phyloP scores from a whole-genome alignment of 2,113 vertebrate species.

The Dermatemys mawii region DNA sequence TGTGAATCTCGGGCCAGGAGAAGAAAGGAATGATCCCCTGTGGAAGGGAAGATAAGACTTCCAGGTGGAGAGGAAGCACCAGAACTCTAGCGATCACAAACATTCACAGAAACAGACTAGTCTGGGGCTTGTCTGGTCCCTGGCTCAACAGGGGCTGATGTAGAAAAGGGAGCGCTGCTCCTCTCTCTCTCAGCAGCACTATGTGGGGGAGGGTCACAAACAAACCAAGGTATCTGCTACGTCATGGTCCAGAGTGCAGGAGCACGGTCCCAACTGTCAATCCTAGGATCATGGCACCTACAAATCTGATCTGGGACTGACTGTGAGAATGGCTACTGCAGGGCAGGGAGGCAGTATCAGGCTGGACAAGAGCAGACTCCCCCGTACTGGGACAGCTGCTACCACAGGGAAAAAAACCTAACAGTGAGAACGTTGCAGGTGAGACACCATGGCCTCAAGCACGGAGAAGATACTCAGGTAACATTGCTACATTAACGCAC shows the following conservation, averaged over 20 bases:
- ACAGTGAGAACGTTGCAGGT: neutral
- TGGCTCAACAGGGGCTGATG: neutral
- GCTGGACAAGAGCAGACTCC: neutral
- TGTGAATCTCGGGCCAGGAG: neutral
- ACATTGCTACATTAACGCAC: neutral
- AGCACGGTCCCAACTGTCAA: neutral
- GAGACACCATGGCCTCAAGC: neutral
- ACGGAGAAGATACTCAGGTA: neutral
- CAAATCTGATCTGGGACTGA: neutral
- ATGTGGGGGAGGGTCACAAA: neutral
- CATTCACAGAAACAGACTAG: too few relatives aligned
- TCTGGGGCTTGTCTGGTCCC: neutral
- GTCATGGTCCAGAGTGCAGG: neutral
- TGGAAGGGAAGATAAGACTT: neutral
- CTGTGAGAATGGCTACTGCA: neutral
- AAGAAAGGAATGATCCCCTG: neutral
- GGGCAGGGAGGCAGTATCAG: neutral
- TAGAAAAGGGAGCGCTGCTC: neutral
- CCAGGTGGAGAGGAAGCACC: neutral
- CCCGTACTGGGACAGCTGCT: neutral
- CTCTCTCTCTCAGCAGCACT: neutral
- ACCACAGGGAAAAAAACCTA: neutral
- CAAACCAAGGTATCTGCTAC: neutral
- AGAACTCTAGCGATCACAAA: neutral
- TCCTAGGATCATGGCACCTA: neutral